Base-by-base conservation (phyloP, 2,113 vertebrate genomes). In the Cavia porcellus region DNA sequence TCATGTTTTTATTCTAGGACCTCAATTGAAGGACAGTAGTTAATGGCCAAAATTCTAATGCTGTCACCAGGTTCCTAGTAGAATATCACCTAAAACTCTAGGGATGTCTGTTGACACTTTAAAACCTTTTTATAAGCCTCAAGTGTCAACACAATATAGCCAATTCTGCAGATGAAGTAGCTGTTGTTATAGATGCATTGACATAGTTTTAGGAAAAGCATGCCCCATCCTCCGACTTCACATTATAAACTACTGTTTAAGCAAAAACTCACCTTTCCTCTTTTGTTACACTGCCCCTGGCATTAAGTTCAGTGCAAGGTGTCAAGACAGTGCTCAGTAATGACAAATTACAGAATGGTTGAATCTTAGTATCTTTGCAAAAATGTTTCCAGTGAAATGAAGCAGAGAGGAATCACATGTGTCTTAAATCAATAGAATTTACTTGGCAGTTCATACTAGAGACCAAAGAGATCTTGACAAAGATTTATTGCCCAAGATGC, bases 401-500 rank as follows among this genome's bases (percentile, higher is more conserved):
- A 94, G 38, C 89, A 86, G 19, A 47, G 45, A 86, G 6, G 15
- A 87, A 5, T 38, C 68, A 59, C 42, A n/a, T 28, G 42, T 66
- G n/a, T 61, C 15, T 74, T 17, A 22, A 62, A 79, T 42, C 55
- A 80, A 38, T 5, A 95, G 52, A 92, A 83, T 94, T 94, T 50
- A 79, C 66, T 74, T 81, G 47, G 84, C 62, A 80, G 38, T 95
- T 95, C 80, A 52, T 92, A 74, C 15, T 66, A 45, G 22, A 89
- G 42, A 9, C 45, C 74, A 87, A 68, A 81, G 32, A 84, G 87
- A 86, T 75, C 9, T 50, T 42, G 45, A 94, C 28, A 50, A 89
- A 81, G 66, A 52, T 83, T 86, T 89, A 57, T 94, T 89, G 89
- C 86, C 89, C 90, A 86, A 94, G 89, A 87, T 91, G 57, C 14